phyloP scores from a whole-genome alignment of 2,888 invertebrate genomes.

The Eupithecia tripunctaria region DNA sequence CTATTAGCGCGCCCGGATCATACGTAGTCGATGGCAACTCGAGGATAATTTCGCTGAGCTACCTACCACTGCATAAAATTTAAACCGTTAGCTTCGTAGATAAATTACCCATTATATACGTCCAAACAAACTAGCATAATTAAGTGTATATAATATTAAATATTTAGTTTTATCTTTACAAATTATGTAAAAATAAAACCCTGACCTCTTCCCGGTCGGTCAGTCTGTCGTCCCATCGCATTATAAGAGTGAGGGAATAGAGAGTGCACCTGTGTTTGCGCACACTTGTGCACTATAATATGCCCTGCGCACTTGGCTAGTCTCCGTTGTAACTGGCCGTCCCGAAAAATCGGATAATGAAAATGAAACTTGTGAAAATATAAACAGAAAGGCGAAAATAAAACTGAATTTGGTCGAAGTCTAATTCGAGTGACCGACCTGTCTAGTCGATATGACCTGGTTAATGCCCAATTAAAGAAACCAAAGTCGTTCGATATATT shows the following conservation, averaged over 20 bases:
- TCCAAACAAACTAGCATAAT: not conserved
- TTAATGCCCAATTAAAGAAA: not conserved
- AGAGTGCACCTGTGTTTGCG: too few species aligned
- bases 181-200: too few species aligned
- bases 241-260: too few species aligned
- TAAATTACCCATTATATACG: not conserved
- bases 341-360: too few species aligned
- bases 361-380: not conserved
- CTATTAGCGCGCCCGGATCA: not conserved
- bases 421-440: not conserved
- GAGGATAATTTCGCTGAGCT: not conserved
- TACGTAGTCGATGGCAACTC: not conserved
- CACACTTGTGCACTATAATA: too few species aligned
- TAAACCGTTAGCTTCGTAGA: not conserved
- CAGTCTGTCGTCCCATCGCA: too few species aligned
- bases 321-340: too few species aligned
- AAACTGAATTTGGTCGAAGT: not conserved
- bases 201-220: too few species aligned
- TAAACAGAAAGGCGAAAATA: not conserved
- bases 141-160: not conserved
- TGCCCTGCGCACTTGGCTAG: too few species aligned
- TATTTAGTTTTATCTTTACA: too few species aligned
- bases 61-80: not conserved
- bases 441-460: not conserved
- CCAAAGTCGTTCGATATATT: not conserved